Base-by-base conservation (phyloP, 1,140 invertebrate species). In the Drosophila nannoptera region DNA sequence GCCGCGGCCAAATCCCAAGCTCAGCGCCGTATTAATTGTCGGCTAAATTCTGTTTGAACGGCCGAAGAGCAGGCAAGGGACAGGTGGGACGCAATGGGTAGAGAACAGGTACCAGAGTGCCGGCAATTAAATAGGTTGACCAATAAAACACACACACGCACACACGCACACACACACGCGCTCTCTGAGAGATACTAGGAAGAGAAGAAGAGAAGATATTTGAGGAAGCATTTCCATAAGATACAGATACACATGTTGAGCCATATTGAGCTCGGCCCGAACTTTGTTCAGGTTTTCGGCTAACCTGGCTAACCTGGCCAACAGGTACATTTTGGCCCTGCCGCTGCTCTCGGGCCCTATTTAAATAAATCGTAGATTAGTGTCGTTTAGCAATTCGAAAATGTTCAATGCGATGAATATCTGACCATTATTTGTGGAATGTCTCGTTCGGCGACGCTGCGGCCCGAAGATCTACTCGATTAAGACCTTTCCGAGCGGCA, bases 291-390 rank as follows among this genome's bases (percentile, higher is more conserved):
- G 43, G 36, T 49, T 60, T 60, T 38, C 12, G 14, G 11, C 45
- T 42, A 22, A 22, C 22, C 16, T 33, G 35, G 14, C 33, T 48
- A 69, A 65, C 40, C 67, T 61, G 69, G 70, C 55, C 63, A 69
- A 73, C 70, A 73, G 70, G 70, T 73, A 73, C 66, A 62, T 73
- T 73, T 72, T 52, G 9, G 40, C 52, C 58, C 58, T 56, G 42
- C 60, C 56, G 12, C 31, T 53, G 32, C 50, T 65, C 32, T 38
- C 55, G 56, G 32, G 40, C 58, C 58, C 76, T 50, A 84, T 84
- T 84, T 86, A 72, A 84, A 84, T 84, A 86, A 86, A 86, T 81
- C 77, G 73, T 75, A 77, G 81, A 84, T 84, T 84, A 86, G 77
- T 77, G 81, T 81, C 81, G 77, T 84, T 86, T 86, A 84, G 81